phyloP scores from a whole-genome alignment of 2,113 vertebrate genomes.

The Antechinus flavipes region DNA sequence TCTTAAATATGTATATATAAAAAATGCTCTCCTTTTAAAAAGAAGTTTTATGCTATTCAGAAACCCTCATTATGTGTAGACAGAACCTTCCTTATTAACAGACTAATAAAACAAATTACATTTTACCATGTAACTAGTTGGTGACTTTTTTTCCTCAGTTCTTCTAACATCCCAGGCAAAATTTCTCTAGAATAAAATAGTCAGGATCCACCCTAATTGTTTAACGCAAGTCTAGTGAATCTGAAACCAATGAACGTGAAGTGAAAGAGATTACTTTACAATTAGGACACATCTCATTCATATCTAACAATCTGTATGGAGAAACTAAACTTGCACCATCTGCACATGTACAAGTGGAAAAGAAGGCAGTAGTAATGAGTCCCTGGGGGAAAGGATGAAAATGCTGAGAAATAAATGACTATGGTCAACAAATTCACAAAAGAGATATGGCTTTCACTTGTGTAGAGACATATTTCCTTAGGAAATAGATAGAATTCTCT shows the following conservation, averaged over 20 bases:
- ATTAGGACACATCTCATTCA: accelerated
- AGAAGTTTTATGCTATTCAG: not conserved
- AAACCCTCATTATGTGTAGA: not conserved
- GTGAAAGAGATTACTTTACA: not conserved
- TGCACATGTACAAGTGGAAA: not conserved
- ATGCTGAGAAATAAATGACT: not conserved
- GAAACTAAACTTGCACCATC: not conserved
- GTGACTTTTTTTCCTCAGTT: constrained; percentile 14
- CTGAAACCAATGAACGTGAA: not conserved
- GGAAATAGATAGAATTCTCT: not conserved
- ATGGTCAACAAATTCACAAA: not conserved
- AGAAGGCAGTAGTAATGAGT: not conserved
- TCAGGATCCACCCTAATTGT: constrained; percentile 5
- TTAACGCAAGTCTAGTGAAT: not conserved
- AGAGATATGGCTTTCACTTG: not conserved
- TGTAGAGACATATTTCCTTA: not conserved
- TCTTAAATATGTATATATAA: not conserved
- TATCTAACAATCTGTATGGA: not conserved
- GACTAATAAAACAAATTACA: not conserved
- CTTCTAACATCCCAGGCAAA: constrained; percentile 42
- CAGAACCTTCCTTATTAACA: not conserved
- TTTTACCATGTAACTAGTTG: constrained; percentile 40
- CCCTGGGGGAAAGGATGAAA: not conserved
- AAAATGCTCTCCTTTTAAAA: constrained; percentile 10
- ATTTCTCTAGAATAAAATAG: not conserved